Evolutionary conservation across 1,140 invertebrate species (phyloP).

Genomic region (Drosophila cardini): DNA sequence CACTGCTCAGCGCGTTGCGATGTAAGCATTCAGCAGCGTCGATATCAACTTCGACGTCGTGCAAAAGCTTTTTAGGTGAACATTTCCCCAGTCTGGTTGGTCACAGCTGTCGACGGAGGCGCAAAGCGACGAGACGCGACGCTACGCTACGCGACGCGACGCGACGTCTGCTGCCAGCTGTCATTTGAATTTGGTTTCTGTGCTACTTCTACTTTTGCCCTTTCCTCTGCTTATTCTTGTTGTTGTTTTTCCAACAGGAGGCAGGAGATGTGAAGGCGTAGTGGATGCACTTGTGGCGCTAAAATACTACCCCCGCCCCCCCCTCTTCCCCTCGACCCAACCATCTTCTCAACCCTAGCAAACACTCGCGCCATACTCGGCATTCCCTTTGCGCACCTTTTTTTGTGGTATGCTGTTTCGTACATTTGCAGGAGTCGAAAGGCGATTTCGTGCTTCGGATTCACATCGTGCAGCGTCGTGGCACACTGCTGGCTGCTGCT

Average conservation of each 20-base stretch:
- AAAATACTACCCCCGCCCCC: not conserved
- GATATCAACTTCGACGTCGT: not conserved
- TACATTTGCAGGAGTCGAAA: not conserved
- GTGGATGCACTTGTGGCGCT: constrained; percentile 70
- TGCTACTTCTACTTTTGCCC: not conserved
- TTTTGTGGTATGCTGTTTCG: constrained; percentile 16
- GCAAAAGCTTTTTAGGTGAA: constrained; percentile 14
- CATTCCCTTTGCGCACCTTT: constrained; percentile 34
- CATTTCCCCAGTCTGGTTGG: constrained; percentile 38
- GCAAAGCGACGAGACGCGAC: no score
- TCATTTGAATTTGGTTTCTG: constrained; percentile 47
- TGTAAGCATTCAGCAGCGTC: not conserved
- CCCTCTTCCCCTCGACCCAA: not conserved
- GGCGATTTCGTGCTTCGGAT: constrained; percentile 20
- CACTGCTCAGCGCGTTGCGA: no score
- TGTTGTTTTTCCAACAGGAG: constrained; percentile 3
- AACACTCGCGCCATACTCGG: constrained; percentile 21
- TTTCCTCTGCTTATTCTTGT: not conserved
- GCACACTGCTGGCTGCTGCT: constrained; percentile 9
- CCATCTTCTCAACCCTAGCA: not conserved
- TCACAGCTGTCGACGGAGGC: constrained; percentile 24
- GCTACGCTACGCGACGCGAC: not conserved
- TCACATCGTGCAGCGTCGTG: constrained; percentile 27
- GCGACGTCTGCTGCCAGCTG: constrained; percentile 23
- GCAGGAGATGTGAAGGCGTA: not conserved